Conservation (phyloP, 2,113 vertebrate species). For the Lethenteron camtschaticum region DNA sequence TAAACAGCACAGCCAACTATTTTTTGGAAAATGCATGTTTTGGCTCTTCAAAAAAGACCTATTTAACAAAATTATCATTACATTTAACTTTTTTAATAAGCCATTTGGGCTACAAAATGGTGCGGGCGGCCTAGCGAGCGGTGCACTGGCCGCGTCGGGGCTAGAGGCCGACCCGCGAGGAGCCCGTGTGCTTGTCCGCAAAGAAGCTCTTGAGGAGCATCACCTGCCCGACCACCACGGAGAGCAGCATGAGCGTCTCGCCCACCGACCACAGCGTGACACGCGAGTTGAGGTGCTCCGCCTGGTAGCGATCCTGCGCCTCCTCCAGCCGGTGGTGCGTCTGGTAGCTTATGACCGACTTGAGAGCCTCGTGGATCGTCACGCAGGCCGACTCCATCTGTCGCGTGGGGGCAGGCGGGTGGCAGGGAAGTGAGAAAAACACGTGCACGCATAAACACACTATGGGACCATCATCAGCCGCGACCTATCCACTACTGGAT, state of each 20-base stretch:
- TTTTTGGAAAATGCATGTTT: too few relatives aligned
- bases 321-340: slow-evolving; percentile 50
- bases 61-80: too few relatives aligned
- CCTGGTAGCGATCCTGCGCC: slow-evolving; percentile 41
- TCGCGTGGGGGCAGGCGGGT: not conserved
- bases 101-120: too few relatives aligned
- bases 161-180: slow-evolving; percentile 24
- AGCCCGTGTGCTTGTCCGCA: slow-evolving; percentile 27
- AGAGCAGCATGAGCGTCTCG: slow-evolving; percentile 40
- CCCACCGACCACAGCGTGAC: slow-evolving; percentile 51
- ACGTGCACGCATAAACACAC: too few relatives aligned
- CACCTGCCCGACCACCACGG: slow-evolving; percentile 53
- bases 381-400: slow-evolving; percentile 62
- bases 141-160: not conserved
- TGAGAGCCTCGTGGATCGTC: slow-evolving; percentile 54
- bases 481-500: too few relatives aligned
- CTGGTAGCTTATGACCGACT: slow-evolving; percentile 43
- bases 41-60: too few relatives aligned
- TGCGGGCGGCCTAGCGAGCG: too few relatives aligned
- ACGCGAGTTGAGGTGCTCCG: slow-evolving; percentile 36
- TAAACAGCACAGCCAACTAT: too few relatives aligned
- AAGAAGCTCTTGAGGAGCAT: slow-evolving; percentile 66
- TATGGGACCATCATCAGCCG: too few relatives aligned
- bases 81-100: too few relatives aligned
- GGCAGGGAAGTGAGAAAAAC: not conserved